Evolutionary conservation across 1,140 invertebrate genomes (phyloP), one percentile per base, ranked within the genome.

Genomic region (Holcopasites calliopsidis): DNA sequence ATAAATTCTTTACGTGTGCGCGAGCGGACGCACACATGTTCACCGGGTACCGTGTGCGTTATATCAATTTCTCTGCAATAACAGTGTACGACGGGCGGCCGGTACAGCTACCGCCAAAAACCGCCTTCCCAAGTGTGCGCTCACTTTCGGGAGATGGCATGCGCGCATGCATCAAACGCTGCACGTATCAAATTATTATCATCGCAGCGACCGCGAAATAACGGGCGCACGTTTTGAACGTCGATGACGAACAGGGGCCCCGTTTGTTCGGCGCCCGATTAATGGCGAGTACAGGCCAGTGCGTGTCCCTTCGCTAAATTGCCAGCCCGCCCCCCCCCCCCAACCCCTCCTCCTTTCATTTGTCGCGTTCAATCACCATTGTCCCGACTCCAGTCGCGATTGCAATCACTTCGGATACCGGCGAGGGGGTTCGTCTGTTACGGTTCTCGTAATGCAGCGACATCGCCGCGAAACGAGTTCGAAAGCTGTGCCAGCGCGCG

Each of bases 21-120:
- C 23, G 23, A 40, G 47, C 10, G 7, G n/a, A 3, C 26, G 5
- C 1, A 10, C 8, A 54, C 23, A 65, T 26, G 47, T 50, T 28
- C 40, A 66, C 49, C n/a, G n/a, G n/a, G 21, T 31, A 16, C 3
- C 33, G 73, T 83, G 49, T 70, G 62, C 42, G 69, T 84, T 85
- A 82, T 85, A 85, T 85, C 83, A 85, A 85, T 85, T 85, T 85
- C 83, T 85, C 77, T 38, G 70, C 83, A 85, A 85, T 85, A 85
- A 82, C 79, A 82, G 83, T 72, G n/a, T n/a, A 79, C 69, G 82
- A 84, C 84, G 78, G 79, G 57, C 57, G 47, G n/a, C n/a, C 47
- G 65, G 82, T 84, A 84, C 79, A 84, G 66, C 49, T 84, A 65
- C 78, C 50, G 40, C 40, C 70, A 84, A 84, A 79, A 83, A n/a